These are phyloP conservation scores for Oreochromis aureus DNA, from an alignment of 2,113 vertebrate species.

Conservation along the genomic window DNA sequence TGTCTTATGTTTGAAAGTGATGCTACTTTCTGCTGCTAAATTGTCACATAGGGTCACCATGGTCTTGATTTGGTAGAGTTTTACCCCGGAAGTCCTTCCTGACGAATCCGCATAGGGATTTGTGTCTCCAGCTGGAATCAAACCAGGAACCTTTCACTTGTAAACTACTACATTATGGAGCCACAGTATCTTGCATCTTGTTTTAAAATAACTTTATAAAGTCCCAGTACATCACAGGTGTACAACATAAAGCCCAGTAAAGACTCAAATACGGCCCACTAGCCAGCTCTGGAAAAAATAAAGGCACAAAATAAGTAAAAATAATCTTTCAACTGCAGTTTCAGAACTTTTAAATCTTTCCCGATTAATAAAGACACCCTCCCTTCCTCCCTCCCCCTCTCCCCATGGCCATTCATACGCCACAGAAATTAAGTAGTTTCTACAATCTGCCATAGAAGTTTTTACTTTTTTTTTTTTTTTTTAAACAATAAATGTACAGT, in stretches of 20 bases:
- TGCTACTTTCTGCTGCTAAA: neutral
- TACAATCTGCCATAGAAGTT: rapidly evolving
- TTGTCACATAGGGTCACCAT: neutral
- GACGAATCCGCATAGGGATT: neutral
- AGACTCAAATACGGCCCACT: neutral
- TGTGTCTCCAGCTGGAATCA: neutral
- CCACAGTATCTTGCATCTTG: neutral
- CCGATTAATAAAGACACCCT: neutral
- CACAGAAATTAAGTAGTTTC: neutral
- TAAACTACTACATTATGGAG: neutral
- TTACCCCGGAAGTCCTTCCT: neutral
- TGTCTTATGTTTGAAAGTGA: neutral
- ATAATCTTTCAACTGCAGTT: neutral
- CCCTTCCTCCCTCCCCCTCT: neutral
- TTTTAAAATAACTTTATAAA: neutral
- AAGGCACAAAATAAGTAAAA: neutral
- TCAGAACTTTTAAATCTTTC: neutral
- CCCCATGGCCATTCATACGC: neutral
- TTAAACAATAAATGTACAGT: neutral
- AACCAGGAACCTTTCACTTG: neutral
- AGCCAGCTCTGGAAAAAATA: neutral
- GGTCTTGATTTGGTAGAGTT: neutral
- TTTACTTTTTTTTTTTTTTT: neutral
- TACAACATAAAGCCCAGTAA: neutral
- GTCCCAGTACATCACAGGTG: neutral